These are phyloP conservation scores for Bradypus variegatus DNA, from an alignment of 2,797 vertebrate genomes.

Conservation along the genomic window DNA sequence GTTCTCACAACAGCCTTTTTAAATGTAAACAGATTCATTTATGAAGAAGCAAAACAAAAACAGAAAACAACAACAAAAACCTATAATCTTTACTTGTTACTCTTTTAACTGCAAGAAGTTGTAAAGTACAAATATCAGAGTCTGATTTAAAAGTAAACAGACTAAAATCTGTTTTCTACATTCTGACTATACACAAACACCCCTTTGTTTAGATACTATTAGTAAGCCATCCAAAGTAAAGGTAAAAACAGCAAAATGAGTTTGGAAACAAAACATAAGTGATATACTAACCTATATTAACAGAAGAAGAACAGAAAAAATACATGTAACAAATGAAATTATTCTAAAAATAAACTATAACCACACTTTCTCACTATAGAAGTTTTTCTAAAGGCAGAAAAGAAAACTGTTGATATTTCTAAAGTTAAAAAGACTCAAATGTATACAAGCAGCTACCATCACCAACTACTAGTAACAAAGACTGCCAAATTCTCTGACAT, in stretches of 20 bases:
- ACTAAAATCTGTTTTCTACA: background rate
- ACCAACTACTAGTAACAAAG: background rate
- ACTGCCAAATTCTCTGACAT: background rate
- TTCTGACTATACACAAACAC: background rate
- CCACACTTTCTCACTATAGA: background rate
- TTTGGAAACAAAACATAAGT: slow-evolving; percentile 35
- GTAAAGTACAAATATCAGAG: background rate
- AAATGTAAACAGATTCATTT: background rate
- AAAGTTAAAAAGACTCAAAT: slow-evolving; percentile 25
- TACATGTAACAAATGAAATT: slow-evolving; percentile 16
- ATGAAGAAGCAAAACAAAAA: background rate
- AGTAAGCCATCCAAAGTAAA: background rate
- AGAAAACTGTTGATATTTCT: background rate
- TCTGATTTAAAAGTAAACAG: slow-evolving; percentile 39
- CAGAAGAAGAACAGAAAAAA: background rate
- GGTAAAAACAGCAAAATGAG: slow-evolving; percentile 18
- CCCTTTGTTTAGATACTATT: background rate
- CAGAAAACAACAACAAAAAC: too few species aligned
- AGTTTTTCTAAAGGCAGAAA: background rate
- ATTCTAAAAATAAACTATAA: slow-evolving; percentile 21
- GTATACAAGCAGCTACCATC: background rate
- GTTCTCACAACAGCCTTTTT: background rate
- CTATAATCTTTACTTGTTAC: background rate
- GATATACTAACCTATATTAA: background rate
- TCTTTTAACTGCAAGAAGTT: background rate